These are phyloP conservation scores for Eupithecia exiguata DNA, from an alignment of 2,888 invertebrate genomes.

Conservation along the genomic window DNA sequence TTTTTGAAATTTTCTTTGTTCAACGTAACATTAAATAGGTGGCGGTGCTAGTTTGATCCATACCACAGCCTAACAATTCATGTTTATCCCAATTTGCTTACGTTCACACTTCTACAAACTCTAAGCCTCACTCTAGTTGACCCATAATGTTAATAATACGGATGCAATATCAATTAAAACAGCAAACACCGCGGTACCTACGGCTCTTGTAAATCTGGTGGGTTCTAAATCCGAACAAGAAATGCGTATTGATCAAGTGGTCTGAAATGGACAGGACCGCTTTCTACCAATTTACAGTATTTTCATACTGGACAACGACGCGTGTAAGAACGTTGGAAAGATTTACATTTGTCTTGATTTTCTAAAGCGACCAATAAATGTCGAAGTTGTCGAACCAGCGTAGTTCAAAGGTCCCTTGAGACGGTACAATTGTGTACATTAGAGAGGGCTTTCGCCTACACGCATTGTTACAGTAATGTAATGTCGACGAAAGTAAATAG, in stretches of 20 bases:
- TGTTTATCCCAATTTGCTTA: conserved; percentile 41
- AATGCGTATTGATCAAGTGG: conserved; percentile 26
- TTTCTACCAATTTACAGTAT: conserved; percentile 32
- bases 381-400: conserved; percentile 5
- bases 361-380: conserved; percentile 26
- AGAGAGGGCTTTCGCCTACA: conserved; percentile 16
- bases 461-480: conserved; percentile 8
- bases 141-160: conserved; percentile 51
- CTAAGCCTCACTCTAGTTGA: conserved; percentile 36
- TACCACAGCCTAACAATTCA: not conserved
- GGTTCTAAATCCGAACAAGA: conserved; percentile 25
- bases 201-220: conserved; percentile 21
- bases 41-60: no score
- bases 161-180: conserved; percentile 37
- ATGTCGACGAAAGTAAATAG: not conserved
- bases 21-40: no score
- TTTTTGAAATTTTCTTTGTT: no score
- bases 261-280: conserved; percentile 25
- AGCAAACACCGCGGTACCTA: conserved; percentile 18
- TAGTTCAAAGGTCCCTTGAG: conserved; percentile 61
- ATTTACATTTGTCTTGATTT: conserved; percentile 32
- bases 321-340: conserved; percentile 14
- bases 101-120: conserved; percentile 49
- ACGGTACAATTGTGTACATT: conserved; percentile 49
- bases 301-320: conserved; percentile 19